Evolutionary conservation across 2,113 vertebrate genomes (phyloP), one percentile per base, ranked within the genome.

Genomic region (Entelurus aequoreus): DNA sequence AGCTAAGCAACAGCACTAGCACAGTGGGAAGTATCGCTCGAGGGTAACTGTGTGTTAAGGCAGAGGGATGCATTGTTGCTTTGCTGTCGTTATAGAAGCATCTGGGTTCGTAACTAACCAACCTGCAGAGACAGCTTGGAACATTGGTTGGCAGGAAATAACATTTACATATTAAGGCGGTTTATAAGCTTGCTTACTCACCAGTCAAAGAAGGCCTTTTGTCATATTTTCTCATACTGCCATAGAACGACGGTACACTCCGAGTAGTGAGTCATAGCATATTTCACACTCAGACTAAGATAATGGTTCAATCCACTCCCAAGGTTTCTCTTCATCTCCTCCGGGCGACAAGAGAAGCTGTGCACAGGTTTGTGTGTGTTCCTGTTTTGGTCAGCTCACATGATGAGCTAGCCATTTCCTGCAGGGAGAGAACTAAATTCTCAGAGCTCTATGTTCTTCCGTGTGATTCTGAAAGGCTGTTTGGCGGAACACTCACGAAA

Each of bases 201-300:
- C 14, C 69, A 66, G 57, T 49, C 71, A 37, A 58, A 68, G 65
- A 73, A 10, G 8, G 42, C 8, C 42, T 44, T 44, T 8, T 44
- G 69, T 62, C 62, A 70, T 72, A 67, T 78, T 84, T 85, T 88
- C 77, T 81, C 81, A 81, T 85, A 74, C 83, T 77, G 76, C 81
- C 75, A 81, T 79, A 67, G 69, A 74, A 76, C 83, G 84, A 80
- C 76, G 76, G 50, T 49, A 47, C 75, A 74, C 74, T 74, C 67
- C 65, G 63, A 79, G 77, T 75, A 83, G 69, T 82, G 78, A 86
- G 68, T 87, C 85, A 84, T 57, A 73, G 58, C 66, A 71, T 78
- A 69, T 80, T 77, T 80, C 75, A 62, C 68, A 75, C 68, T 75
- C 76, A 71, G 28, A 84, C 47, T 42, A 14, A 83, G 78, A 85